A percentile compares a stretch with the other conserved stretches of the same genome.
phyloP scores from a whole-genome alignment of 2,888 invertebrate species.

The Calameuta idolon region DNA sequence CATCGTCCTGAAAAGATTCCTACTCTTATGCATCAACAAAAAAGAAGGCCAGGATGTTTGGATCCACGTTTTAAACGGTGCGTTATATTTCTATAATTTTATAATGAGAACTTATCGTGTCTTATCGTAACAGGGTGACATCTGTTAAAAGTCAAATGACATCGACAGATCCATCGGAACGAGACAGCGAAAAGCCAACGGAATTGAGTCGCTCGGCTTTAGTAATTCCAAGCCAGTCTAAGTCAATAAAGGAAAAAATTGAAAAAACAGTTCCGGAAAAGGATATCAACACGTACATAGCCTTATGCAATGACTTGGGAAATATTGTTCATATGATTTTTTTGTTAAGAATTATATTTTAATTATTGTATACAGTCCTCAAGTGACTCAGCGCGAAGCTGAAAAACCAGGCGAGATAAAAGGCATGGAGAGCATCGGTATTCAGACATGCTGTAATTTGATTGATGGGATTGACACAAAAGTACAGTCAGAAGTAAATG shows the following conservation, averaged over 20 bases:
- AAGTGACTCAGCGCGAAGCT: constrained; percentile 34
- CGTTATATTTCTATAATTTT: constrained; percentile 2
- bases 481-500: background rate
- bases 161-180: constrained; percentile 31
- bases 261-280: constrained; percentile 30
- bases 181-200: constrained; percentile 24
- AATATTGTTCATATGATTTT: background rate
- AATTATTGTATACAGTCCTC: constrained; percentile 29
- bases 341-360: background rate
- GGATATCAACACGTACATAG: constrained; percentile 36
- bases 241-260: constrained; percentile 23
- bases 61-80: constrained; percentile 61
- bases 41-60: constrained; percentile 45
- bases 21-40: constrained; percentile 21
- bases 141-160: constrained; percentile 39
- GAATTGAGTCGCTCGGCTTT: constrained; percentile 29
- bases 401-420: constrained; percentile 41
- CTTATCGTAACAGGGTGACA: constrained; percentile 29
- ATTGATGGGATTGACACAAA: background rate
- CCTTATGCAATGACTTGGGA: background rate
- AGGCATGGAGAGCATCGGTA: constrained; percentile 39
- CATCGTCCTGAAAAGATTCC: constrained; percentile 12
- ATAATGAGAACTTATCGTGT: background rate
- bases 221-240: constrained; percentile 25
- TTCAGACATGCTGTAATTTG: constrained; percentile 30